Evolutionary conservation across 2,797 vertebrate genomes (phyloP).

Genomic region (Sebastolobus alascanus): DNA sequence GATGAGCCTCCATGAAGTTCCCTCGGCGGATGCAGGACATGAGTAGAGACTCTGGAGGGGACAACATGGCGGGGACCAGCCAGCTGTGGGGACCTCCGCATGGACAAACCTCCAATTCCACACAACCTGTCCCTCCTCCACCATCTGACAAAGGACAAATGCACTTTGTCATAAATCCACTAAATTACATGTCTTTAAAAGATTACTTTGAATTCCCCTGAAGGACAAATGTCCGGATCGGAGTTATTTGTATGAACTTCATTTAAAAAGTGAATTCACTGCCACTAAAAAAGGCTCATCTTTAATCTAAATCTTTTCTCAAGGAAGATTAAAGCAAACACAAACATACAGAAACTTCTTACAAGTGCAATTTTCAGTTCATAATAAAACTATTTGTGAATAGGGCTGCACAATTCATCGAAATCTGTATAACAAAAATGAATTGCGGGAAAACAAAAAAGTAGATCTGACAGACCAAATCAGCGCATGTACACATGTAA

Average conservation of each 20-base stretch:
- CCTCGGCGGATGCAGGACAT: slow-evolving; percentile 93
- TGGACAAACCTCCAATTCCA: slow-evolving; percentile 70
- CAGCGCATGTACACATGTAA: neutral
- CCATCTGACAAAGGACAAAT: slow-evolving; percentile 84
- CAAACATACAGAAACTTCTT: neutral
- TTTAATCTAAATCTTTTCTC: neutral
- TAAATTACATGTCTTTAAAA: neutral
- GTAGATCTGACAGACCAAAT: neutral
- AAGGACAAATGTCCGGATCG: neutral
- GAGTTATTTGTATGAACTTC: neutral
- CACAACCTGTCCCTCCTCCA: slow-evolving; percentile 73
- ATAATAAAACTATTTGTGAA: neutral
- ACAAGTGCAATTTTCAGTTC: neutral
- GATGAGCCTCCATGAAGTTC: slow-evolving; percentile 95
- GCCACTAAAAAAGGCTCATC: neutral
- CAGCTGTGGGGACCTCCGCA: slow-evolving; percentile 83
- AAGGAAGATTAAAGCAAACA: neutral
- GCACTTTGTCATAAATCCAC: neutral
- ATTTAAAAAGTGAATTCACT: neutral
- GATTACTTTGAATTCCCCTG: neutral
- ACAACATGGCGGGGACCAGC: slow-evolving; percentile 94
- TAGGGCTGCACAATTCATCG: neutral
- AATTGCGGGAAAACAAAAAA: neutral
- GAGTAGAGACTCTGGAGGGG: slow-evolving; percentile 94
- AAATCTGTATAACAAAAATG: neutral